These are phyloP conservation scores for Schizaphis graminum DNA, from an alignment of 2,888 invertebrate genomes.

Conservation along the genomic window DNA sequence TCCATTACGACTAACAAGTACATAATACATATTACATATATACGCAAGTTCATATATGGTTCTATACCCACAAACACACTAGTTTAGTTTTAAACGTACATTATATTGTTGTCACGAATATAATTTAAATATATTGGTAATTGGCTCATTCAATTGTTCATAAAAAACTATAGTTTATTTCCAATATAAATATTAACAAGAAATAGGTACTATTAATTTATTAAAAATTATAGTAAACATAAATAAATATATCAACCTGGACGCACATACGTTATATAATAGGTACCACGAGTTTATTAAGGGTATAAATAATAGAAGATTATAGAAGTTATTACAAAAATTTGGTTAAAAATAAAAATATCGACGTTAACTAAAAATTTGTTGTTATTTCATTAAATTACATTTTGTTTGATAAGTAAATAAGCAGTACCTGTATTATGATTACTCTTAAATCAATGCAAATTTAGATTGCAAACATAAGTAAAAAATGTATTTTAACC, in stretches of 20 bases:
- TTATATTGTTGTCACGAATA: neutral
- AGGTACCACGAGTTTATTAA: neutral
- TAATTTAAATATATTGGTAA: neutral
- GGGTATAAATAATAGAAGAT: neutral
- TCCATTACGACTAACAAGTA: slow-evolving; percentile 62
- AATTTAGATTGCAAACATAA: neutral
- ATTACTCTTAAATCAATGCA: neutral
- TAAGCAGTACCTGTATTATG: neutral
- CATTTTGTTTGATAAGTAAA: neutral
- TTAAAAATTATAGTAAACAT: neutral
- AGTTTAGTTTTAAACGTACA: slow-evolving; percentile 8
- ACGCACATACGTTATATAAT: neutral
- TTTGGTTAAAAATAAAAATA: neutral
- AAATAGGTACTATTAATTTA: neutral
- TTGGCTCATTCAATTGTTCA: neutral
- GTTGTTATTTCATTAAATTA: neutral
- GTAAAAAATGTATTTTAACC: neutral
- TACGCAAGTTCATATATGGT: neutral
- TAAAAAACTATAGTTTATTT: neutral
- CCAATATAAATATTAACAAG: neutral
- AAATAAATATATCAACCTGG: neutral
- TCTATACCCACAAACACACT: neutral
- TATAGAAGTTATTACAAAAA: neutral
- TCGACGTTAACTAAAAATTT: neutral
- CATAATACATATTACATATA: slow-evolving; percentile 47